Base-by-base conservation (phyloP, 1,140 invertebrate genomes). In the Rhynchophorus ferrugineus region DNA sequence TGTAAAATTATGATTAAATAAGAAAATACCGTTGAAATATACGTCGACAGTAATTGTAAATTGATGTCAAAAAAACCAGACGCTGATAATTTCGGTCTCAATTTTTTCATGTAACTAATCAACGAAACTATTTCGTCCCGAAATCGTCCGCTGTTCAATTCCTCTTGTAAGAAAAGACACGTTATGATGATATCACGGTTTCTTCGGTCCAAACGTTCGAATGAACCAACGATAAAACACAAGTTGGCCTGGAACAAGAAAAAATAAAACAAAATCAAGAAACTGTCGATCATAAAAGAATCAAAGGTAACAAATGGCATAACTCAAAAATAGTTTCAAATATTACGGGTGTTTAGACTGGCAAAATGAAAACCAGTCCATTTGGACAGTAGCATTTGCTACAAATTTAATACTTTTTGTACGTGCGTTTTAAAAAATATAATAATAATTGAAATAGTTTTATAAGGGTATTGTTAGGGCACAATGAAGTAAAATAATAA, bases 1-100 rank as follows among this genome's bases (percentile, higher is more conserved):
- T 54, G 51, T 20, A 54, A 35, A 20, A 46, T 13, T 8, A 54
- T 48, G 19, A 54, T 54, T 5, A 48, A 29, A 43, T 54, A 54
- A 21, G 42, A 18, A 20, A 45, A 18, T 6, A 48, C 24, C 2
- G 20, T 19, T 9, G 35, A 41, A 20, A 54, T 36, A 20, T 36
- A 47, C 6, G 24, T n/a, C 2, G 19, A 35, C 1, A 54, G 16
- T 20, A 54, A 14, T 17, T 16, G 3, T 7, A 16, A 16, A 33
- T 48, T 37, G 3, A 54, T 21, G 11, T 47, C 34, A 17, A 47
- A 54, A 34, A 47, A 54, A 14, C 44, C 51, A 47, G 34, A 22
- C 13, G 20, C 44, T 19, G 51, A 47, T 3, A 54, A 29, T 21
- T 16, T 22, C 14, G 53, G 39, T 9, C n/a, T 1, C n/a, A 49